A percentile compares a stretch with the other conserved stretches of the same genome.
These are phyloP conservation scores for Bibio marci DNA, from an alignment of 2,888 invertebrate genomes.

Conservation along the genomic window DNA sequence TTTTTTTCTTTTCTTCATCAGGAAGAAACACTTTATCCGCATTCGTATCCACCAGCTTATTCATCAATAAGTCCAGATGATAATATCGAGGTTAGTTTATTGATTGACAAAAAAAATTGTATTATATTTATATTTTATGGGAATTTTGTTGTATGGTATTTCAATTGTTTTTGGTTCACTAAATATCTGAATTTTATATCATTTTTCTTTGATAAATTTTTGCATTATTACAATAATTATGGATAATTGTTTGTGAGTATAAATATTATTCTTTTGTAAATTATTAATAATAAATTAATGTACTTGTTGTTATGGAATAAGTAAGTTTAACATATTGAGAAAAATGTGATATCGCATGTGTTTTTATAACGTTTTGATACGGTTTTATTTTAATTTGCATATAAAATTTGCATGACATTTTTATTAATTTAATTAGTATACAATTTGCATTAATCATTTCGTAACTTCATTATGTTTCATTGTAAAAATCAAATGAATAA, in stretches of 20 bases:
- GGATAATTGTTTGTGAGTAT: not conserved
- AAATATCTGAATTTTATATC: slow-evolving; percentile 5
- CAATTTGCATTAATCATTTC: no score
- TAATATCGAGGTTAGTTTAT: slow-evolving; percentile 46
- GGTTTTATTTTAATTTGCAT: no score
- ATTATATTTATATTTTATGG: not conserved
- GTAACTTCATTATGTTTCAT: no score
- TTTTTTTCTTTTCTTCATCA: not conserved
- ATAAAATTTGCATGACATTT: no score
- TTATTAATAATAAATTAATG: not conserved
- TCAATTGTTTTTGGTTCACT: slow-evolving; percentile 1
- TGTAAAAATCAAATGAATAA: no score
- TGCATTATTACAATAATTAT: no score
- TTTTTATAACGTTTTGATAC: no score
- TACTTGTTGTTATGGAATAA: not conserved
- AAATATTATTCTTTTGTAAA: slow-evolving; percentile 9
- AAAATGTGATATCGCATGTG: no score
- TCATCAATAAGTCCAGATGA: slow-evolving; percentile 56
- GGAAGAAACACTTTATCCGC: not conserved
- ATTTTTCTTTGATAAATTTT: not conserved
- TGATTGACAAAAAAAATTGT: not conserved
- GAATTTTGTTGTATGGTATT: no score
- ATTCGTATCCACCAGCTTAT: slow-evolving; percentile 41
- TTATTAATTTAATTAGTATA: no score
- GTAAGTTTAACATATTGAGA: no score